Percentiles rank a stretch among this genome's conserved stretches.
Evolutionary conservation across 2,888 invertebrate genomes (phyloP).

Genomic region (Leptothorax acervorum): DNA sequence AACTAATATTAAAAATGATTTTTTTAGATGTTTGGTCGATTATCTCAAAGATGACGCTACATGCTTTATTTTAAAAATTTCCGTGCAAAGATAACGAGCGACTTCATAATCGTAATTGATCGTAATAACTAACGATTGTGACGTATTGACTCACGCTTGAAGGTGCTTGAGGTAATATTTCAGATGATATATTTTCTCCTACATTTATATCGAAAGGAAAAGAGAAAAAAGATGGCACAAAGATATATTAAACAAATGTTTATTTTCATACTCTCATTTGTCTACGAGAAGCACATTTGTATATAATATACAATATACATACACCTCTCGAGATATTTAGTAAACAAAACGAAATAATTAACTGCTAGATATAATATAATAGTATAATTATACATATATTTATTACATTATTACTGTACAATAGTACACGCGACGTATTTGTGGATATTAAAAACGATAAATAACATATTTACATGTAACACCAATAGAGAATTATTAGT

Average conservation of each 20-base stretch:
- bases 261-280: constrained; percentile 30
- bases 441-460: constrained; percentile 24
- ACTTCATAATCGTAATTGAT: neutral
- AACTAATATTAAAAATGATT: neutral
- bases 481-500: constrained; percentile 47
- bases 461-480: constrained; percentile 58
- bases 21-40: neutral
- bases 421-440: constrained; percentile 7
- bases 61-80: neutral
- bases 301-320: too few relatives aligned
- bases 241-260: constrained; percentile 27
- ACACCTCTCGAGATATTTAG: neutral
- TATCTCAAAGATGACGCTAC: neutral
- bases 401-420: constrained; percentile 59
- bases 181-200: neutral
- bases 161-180: too few relatives aligned
- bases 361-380: constrained; percentile 30
- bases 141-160: too few relatives aligned
- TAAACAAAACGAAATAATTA: constrained; percentile 28
- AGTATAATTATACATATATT: constrained; percentile 40
- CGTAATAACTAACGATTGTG: neutral
- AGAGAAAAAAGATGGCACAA: neutral
- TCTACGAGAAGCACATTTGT: neutral
- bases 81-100: neutral
- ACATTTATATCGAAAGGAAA: neutral